These are phyloP conservation scores for Caerostris darwini DNA, from an alignment of 1,140 invertebrate genomes.

Conservation along the genomic window DNA sequence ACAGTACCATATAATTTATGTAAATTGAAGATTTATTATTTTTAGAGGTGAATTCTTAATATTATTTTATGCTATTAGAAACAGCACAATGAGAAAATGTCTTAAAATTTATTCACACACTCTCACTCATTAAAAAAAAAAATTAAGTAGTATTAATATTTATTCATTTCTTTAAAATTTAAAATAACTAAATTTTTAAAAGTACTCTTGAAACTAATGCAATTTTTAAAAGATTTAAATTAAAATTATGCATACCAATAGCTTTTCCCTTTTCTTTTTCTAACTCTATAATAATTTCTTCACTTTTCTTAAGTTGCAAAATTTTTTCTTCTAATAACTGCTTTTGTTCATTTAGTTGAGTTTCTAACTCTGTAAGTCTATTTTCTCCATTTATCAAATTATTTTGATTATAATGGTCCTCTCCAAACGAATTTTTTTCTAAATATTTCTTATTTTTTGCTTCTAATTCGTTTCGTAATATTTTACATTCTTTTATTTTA, in stretches of 20 bases:
- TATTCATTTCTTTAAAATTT: too few relatives aligned
- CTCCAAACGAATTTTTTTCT: conserved; percentile 1
- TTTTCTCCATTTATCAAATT: conserved; percentile 38
- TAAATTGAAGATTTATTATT: too few relatives aligned
- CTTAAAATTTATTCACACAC: too few relatives aligned
- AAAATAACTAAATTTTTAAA: too few relatives aligned
- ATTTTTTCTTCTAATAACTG: conserved; percentile 73
- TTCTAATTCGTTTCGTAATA: conserved; percentile 52
- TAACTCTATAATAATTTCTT: conserved; percentile 81
- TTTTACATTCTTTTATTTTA: conserved; percentile 79
- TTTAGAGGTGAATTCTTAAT: too few relatives aligned
- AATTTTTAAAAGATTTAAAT: background rate
- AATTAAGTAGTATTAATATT: too few relatives aligned
- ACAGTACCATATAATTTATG: too few relatives aligned
- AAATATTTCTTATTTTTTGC: background rate
- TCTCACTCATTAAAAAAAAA: too few relatives aligned
- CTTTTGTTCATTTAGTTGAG: conserved; percentile 57
- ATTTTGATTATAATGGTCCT: background rate
- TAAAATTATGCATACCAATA: conserved; percentile 80
- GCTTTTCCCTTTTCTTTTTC: conserved; percentile 83
- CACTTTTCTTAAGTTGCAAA: conserved; percentile 78
- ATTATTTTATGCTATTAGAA: too few relatives aligned
- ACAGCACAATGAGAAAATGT: too few relatives aligned
- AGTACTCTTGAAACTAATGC: too few relatives aligned
- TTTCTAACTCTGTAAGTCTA: conserved; percentile 71